Conservation (phyloP, 1,140 invertebrate genomes). For the Drosophila arizonae region DNA sequence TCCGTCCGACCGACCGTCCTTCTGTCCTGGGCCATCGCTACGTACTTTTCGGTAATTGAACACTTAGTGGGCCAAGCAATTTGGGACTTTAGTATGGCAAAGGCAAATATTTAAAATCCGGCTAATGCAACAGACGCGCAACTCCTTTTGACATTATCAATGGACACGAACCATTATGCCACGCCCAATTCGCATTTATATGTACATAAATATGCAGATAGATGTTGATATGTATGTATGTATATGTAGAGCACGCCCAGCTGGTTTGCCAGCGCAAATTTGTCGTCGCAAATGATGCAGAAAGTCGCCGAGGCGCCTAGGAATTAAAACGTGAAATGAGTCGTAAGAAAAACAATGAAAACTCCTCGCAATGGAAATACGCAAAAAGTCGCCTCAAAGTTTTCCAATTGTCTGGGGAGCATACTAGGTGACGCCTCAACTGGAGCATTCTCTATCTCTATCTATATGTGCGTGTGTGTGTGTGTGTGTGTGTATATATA, state of each 20-base stretch:
- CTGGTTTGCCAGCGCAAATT: constrained; percentile 67
- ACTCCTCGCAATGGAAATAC: constrained; percentile 46
- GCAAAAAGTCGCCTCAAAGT: constrained; percentile 49
- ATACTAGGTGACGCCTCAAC: constrained; percentile 11
- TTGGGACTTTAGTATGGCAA: constrained; percentile 61
- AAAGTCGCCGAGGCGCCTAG: constrained; percentile 68
- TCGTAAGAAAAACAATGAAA: constrained; percentile 81
- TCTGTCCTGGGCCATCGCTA: background rate
- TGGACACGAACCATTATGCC: background rate
- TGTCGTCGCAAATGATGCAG: constrained; percentile 78
- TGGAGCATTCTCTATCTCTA: constrained; percentile 1
- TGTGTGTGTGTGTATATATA: background rate
- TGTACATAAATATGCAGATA: background rate
- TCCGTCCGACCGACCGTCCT: too few species aligned
- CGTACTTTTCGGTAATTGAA: constrained; percentile 67
- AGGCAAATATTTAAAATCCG: constrained; percentile 70
- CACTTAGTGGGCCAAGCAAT: constrained; percentile 76
- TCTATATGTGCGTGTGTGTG: background rate
- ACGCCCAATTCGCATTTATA: constrained; percentile 20
- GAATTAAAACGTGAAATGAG: constrained; percentile 81
- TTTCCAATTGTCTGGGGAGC: constrained; percentile 73
- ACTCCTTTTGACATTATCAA: constrained; percentile 27
- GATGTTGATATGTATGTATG: background rate
- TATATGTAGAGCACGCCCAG: constrained; percentile 44
- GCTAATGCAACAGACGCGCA: constrained; percentile 14